Percentiles rank a stretch among this genome's conserved stretches.
phyloP scores from a whole-genome alignment of 1,140 invertebrate genomes.

The Brachionus rotundiformis region DNA sequence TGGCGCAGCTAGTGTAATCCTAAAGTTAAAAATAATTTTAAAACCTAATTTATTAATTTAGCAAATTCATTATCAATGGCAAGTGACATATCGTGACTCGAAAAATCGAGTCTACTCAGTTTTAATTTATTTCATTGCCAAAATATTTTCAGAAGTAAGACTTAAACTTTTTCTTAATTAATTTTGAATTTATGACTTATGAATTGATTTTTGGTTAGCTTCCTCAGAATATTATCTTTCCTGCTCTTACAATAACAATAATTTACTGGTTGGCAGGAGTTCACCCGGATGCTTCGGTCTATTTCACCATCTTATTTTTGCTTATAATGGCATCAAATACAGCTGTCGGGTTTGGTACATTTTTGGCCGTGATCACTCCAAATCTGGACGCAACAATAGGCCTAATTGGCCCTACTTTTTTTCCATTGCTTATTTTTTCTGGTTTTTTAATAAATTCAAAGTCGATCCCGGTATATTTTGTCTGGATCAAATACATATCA shows the following conservation, averaged over 20 bases:
- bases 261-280: slow-evolving; percentile 81
- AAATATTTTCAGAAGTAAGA: slow-evolving; percentile 15
- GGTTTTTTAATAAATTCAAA: slow-evolving; percentile 89
- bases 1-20: slow-evolving; percentile 73
- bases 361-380: slow-evolving; percentile 58
- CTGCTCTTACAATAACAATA: slow-evolving; percentile 63
- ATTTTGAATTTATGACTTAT: neutral
- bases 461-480: slow-evolving; percentile 39
- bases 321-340: slow-evolving; percentile 3
- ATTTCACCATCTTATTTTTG: slow-evolving; percentile 6
- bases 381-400: slow-evolving; percentile 71
- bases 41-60: slow-evolving; percentile 69
- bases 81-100: slow-evolving; percentile 17
- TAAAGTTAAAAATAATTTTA: slow-evolving; percentile 78
- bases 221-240: slow-evolving; percentile 53
- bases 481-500: slow-evolving; percentile 52
- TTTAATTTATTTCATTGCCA: slow-evolving; percentile 26
- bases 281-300: slow-evolving; percentile 65
- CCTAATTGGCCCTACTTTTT: slow-evolving; percentile 82
- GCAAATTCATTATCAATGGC: slow-evolving; percentile 29
- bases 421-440: slow-evolving; percentile 88
- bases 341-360: slow-evolving; percentile 68
- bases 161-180: too few species aligned
- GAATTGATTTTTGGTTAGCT: slow-evolving; percentile 65
- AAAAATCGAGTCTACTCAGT: slow-evolving; percentile 31